These are phyloP conservation scores for Augochlora pura DNA, from an alignment of 1,140 invertebrate species.

Conservation along the genomic window DNA sequence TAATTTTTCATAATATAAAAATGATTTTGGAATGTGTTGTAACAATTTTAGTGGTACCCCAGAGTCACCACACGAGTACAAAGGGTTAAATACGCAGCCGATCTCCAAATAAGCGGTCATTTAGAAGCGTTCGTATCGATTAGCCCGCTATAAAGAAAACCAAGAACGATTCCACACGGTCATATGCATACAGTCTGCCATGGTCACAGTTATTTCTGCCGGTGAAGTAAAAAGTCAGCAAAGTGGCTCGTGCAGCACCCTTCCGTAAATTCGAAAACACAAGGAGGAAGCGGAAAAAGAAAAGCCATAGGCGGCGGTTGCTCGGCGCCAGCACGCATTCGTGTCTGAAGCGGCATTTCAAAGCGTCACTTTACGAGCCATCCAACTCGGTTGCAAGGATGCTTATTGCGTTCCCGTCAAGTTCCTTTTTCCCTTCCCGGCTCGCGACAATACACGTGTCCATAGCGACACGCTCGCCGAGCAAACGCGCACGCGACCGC, in stretches of 20 bases:
- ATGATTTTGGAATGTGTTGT: too few relatives aligned
- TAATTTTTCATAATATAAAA: too few relatives aligned
- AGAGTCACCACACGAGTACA: too few relatives aligned
- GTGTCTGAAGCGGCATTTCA: slow-evolving; percentile 35
- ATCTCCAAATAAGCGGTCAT: too few relatives aligned
- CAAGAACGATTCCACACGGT: too few relatives aligned
- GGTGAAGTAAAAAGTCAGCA: neutral
- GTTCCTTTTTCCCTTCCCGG: slow-evolving; percentile 11
- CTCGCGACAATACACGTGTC: neutral
- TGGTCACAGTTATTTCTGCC: neutral
- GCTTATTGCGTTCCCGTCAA: neutral
- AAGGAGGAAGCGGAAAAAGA: slow-evolving; percentile 9
- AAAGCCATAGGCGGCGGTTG: neutral
- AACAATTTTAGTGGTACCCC: too few relatives aligned
- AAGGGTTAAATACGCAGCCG: too few relatives aligned
- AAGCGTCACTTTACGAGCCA: slow-evolving; percentile 39
- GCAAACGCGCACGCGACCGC: neutral
- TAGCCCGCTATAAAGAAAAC: too few relatives aligned
- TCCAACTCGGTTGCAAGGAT: slow-evolving; percentile 27
- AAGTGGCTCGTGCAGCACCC: neutral
- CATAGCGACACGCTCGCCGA: too few relatives aligned
- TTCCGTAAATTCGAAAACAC: slow-evolving; percentile 19
- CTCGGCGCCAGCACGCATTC: slow-evolving; percentile 6
- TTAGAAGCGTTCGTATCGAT: too few relatives aligned
- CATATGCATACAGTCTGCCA: too few relatives aligned